A percentile compares a stretch with the other conserved stretches of the same genome.
These are phyloP conservation scores for Gracilinanus agilis DNA, from an alignment of 2,113 vertebrate species.

Conservation along the genomic window DNA sequence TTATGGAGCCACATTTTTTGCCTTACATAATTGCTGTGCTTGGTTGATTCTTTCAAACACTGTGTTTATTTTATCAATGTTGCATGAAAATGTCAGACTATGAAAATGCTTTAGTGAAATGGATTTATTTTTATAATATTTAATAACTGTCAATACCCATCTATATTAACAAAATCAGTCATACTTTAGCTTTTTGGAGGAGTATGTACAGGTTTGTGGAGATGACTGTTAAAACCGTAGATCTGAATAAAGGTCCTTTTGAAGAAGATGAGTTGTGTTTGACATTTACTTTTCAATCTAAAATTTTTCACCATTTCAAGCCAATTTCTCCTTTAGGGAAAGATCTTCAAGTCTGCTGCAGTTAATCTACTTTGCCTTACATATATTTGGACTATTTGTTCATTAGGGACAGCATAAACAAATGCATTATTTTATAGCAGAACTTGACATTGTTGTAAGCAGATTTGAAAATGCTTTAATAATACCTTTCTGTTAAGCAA, in stretches of 20 bases:
- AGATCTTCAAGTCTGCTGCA: neutral
- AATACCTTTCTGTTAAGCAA: neutral
- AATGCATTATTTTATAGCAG: neutral
- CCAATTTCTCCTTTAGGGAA: neutral
- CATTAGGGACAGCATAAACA: neutral
- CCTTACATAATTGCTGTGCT: neutral
- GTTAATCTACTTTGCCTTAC: rapidly evolving
- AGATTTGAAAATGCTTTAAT: too few relatives aligned
- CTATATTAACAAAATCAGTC: neutral
- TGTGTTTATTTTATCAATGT: constrained; percentile 62
- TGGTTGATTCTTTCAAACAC: neutral
- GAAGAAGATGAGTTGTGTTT: neutral
- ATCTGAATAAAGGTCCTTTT: neutral
- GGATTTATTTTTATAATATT: constrained; percentile 89
- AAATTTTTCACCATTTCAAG: neutral
- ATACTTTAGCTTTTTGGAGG: constrained; percentile 35
- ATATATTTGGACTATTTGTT: neutral
- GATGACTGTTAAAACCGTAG: constrained; percentile 15
- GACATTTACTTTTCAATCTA: neutral
- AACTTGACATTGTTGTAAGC: neutral
- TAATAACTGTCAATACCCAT: constrained; percentile 67
- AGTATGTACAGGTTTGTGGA: constrained; percentile 25
- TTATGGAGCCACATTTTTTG: constrained; percentile 44
- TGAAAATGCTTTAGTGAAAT: constrained; percentile 79
- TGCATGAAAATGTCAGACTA: constrained; percentile 74